phyloP scores from a whole-genome alignment of 2,113 vertebrate genomes.

The Brienomyrus brachyistius region DNA sequence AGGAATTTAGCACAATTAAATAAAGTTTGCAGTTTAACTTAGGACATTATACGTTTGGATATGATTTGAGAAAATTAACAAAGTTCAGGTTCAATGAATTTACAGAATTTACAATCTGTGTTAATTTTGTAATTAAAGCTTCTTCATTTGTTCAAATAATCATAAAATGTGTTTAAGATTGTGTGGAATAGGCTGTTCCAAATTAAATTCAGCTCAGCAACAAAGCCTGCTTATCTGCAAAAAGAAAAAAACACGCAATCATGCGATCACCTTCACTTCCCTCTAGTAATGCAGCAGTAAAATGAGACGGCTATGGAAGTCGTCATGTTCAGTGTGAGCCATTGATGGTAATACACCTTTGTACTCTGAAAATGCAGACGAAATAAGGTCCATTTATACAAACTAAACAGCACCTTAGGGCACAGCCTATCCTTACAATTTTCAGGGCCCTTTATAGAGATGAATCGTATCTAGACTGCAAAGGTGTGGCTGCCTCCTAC shows the following conservation, averaged over 20 bases:
- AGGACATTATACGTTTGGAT: neutral
- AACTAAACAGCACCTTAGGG: neutral
- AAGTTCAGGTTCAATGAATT: neutral
- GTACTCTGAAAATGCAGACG: neutral
- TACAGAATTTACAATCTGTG: neutral
- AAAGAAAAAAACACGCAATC: neutral
- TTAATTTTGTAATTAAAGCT: neutral
- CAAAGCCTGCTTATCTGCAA: neutral
- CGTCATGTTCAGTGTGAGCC: neutral
- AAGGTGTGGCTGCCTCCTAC: neutral
- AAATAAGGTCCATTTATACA: neutral
- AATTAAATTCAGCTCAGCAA: neutral
- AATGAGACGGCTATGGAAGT: neutral
- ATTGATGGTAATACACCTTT: neutral
- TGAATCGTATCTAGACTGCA: neutral
- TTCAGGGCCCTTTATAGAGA: neutral
- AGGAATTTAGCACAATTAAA: neutral
- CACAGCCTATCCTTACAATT: neutral
- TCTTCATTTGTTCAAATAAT: neutral
- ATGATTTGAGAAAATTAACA: neutral
- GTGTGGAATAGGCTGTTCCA: neutral
- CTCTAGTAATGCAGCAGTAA: neutral
- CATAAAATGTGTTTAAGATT: neutral
- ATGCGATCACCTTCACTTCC: neutral
- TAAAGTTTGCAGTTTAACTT: neutral